Evolutionary conservation across 2,888 invertebrate genomes (phyloP).

Genomic region (Drosophila mimica): DNA sequence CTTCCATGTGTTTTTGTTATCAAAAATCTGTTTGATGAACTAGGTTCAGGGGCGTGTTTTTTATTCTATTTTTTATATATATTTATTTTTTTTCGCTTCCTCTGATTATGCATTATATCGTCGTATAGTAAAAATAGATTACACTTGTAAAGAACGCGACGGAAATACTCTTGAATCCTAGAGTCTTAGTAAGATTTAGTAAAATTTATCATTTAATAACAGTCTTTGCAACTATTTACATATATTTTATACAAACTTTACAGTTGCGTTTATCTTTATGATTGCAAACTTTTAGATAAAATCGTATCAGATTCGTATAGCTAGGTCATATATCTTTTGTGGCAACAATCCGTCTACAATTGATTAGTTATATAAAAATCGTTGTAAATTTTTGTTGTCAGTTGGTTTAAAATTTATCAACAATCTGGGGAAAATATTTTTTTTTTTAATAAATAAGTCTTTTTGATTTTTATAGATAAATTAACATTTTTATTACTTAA

Average conservation of each 20-base stretch:
- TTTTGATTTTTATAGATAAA: not conserved
- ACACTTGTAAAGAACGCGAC: not conserved
- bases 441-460: not conserved
- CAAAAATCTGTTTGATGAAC: slow-evolving; percentile 48
- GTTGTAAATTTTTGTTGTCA: not conserved
- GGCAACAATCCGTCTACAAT: not conserved
- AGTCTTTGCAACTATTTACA: not conserved
- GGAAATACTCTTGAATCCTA: not conserved
- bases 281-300: not conserved
- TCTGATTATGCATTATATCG: slow-evolving; percentile 8
- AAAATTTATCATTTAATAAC: not conserved
- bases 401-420: not conserved
- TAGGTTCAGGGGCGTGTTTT: slow-evolving; percentile 40
- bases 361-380: not conserved
- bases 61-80: not conserved
- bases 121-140: not conserved
- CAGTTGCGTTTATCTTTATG: not conserved
- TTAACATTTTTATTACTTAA: not conserved
- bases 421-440: not conserved
- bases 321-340: not conserved
- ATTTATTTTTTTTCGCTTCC: not conserved
- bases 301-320: not conserved
- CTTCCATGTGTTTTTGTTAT: slow-evolving; percentile 35
- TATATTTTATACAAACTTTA: not conserved
- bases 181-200: not conserved